These are phyloP conservation scores for Beris chalybata DNA, from an alignment of 2,888 invertebrate genomes.

Conservation along the genomic window DNA sequence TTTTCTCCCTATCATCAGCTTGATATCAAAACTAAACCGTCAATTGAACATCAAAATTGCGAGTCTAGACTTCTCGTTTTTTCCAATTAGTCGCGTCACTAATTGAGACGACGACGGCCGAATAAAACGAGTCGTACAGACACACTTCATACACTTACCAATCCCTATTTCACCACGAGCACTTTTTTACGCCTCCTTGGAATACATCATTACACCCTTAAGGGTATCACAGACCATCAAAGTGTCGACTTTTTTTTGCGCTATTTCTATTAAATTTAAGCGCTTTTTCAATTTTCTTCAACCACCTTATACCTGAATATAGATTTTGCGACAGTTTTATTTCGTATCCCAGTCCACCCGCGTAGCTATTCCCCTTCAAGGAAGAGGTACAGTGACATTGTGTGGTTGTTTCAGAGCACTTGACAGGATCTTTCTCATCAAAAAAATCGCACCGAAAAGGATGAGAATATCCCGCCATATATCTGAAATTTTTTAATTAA, in stretches of 20 bases:
- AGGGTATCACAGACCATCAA: slow-evolving; percentile 25
- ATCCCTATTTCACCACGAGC: slow-evolving; percentile 1
- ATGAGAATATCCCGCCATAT: slow-evolving; percentile 8
- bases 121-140: not conserved
- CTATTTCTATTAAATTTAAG: slow-evolving; percentile 24
- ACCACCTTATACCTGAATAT: not conserved
- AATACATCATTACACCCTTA: slow-evolving; percentile 17
- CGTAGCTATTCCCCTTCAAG: too few relatives aligned
- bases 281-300: slow-evolving; percentile 21
- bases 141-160: slow-evolving; percentile 3
- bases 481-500: slow-evolving; percentile 29
- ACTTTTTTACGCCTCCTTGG: slow-evolving; percentile 16
- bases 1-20: too few relatives aligned
- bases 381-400: not conserved
- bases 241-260: slow-evolving; percentile 13
- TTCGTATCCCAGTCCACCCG: not conserved
- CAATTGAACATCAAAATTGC: slow-evolving; percentile 19
- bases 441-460: slow-evolving; percentile 2
- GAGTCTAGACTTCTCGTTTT: slow-evolving; percentile 5
- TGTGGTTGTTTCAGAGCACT: not conserved
- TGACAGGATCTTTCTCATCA: slow-evolving; percentile 5
- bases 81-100: slow-evolving; percentile 30
- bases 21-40: not conserved
- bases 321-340: slow-evolving; percentile 6
- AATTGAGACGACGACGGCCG: slow-evolving; percentile 22